Base-by-base conservation (phyloP, 2,888 invertebrate species). In the Drosophila paramelanica region DNA sequence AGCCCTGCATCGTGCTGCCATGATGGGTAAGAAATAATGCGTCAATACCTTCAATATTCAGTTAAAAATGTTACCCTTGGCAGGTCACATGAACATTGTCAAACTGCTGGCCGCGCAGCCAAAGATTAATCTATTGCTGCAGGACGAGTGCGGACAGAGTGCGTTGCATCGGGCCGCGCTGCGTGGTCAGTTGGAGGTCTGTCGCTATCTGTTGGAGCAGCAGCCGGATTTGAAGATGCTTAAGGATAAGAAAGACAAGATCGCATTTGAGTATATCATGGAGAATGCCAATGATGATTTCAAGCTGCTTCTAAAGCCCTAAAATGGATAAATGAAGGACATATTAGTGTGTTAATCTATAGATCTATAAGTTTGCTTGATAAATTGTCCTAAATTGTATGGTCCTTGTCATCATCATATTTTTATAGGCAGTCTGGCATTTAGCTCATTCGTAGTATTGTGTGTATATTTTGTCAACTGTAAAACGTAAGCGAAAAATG, bases 91-190 rank as follows among this genome's bases (percentile, higher is more conserved):
- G 43, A 93, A 94, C 49, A 93, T 97, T 73, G 95, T 97, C 0
- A 93, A 94, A 78, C 93, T 96, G 50, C 93, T 98, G 52, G 91
- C 96, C 27, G 90, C 93, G 20, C 93, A 93, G 58, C 76, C 76
- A 60, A 94, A 95, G 72, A 97, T 96, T 7, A 93, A 95, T 91
- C 90, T 94, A 5, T 91, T 93, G 72, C 85, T 95, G 25, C 93
- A 94, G 91, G 98, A 98, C 91, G 93, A 94, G 52, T 97, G 98
- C 93, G 97, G 97, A 0, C 95, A 96, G 91, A 97, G 96, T 36
- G 95, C 95, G 25, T 93, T 98, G 23, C 97, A 98, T 91, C 95
- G 97, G 91, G 96, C 96, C 20, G 93, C 93, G 14, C 93, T 94
- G 82, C 94, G 93, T 59, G 93, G 93, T 41, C 93, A 94, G 75